These are phyloP conservation scores for Catocala sponsa DNA, from an alignment of 2,888 invertebrate genomes.

Conservation along the genomic window DNA sequence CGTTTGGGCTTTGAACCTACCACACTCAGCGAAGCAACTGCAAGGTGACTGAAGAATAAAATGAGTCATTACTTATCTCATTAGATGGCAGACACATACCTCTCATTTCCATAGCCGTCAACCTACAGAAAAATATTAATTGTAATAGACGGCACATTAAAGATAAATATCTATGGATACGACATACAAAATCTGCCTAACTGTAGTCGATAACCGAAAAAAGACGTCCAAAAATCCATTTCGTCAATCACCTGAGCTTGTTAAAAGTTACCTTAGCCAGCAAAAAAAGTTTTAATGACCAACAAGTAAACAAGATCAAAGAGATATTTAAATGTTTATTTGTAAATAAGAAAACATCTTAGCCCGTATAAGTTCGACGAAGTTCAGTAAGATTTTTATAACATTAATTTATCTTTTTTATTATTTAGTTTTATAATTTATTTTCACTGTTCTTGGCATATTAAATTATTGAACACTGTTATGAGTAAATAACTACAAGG, in stretches of 20 bases:
- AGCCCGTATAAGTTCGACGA: slow-evolving; percentile 8
- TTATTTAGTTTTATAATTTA: no score
- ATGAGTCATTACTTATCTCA: no score
- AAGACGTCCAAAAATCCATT: slow-evolving; percentile 33
- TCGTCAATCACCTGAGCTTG: slow-evolving; percentile 52
- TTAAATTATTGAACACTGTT: no score
- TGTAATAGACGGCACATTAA: no score
- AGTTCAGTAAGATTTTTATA: neutral
- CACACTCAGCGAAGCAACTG: no score
- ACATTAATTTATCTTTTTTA: neutral
- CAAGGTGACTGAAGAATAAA: no score
- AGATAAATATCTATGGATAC: slow-evolving; percentile 8
- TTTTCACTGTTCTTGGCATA: no score
- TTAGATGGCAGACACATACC: no score
- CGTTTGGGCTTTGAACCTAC: no score
- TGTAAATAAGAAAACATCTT: slow-evolving; percentile 34
- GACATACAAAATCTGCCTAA: slow-evolving; percentile 29
- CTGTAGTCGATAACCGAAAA: slow-evolving; percentile 39
- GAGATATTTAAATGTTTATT: slow-evolving; percentile 48
- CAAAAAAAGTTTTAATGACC: slow-evolving; percentile 50
- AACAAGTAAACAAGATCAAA: slow-evolving; percentile 51
- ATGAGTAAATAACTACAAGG: no score
- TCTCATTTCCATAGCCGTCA: no score
- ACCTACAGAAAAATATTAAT: no score
- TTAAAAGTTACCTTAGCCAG: slow-evolving; percentile 46